These are phyloP conservation scores for Clunio marinus DNA, from an alignment of 2,888 invertebrate species.

Conservation along the genomic window DNA sequence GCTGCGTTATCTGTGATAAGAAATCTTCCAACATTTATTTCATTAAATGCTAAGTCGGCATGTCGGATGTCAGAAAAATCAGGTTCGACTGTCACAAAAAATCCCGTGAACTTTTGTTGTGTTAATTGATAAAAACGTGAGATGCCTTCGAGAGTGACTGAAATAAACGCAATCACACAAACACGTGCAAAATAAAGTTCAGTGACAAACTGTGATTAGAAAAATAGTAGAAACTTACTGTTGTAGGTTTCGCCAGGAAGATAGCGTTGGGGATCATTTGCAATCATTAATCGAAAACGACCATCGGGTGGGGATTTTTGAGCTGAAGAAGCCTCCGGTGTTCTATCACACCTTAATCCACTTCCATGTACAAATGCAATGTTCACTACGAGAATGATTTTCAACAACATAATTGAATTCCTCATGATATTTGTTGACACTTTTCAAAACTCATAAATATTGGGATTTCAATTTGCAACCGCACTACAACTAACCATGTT, in stretches of 20 bases:
- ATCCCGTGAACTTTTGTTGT: constrained; percentile 69
- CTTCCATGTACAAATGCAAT: not conserved
- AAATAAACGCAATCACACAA: no score
- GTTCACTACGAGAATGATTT: not conserved
- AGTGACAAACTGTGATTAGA: no score
- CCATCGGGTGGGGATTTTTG: constrained; percentile 59
- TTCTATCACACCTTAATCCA: constrained; percentile 50
- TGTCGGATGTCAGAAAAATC: constrained; percentile 47
- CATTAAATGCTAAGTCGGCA: constrained; percentile 47
- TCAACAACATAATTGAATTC: not conserved
- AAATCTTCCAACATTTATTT: constrained; percentile 54
- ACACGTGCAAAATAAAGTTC: no score
- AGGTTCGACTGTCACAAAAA: constrained; percentile 74
- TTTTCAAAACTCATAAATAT: no score
- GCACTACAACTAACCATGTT: no score
- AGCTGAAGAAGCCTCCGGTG: constrained; percentile 51
- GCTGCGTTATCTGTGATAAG: constrained; percentile 66
- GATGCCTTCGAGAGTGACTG: constrained; percentile 63
- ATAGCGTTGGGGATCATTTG: constrained; percentile 64
- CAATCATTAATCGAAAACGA: constrained; percentile 64
- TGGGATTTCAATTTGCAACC: no score
- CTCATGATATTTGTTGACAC: not conserved
- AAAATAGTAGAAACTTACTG: constrained; percentile 55
- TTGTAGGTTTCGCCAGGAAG: constrained; percentile 69
- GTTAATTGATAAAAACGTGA: constrained; percentile 53